phyloP scores from a whole-genome alignment of 2,797 vertebrate genomes.

The Okamejei kenojei region DNA sequence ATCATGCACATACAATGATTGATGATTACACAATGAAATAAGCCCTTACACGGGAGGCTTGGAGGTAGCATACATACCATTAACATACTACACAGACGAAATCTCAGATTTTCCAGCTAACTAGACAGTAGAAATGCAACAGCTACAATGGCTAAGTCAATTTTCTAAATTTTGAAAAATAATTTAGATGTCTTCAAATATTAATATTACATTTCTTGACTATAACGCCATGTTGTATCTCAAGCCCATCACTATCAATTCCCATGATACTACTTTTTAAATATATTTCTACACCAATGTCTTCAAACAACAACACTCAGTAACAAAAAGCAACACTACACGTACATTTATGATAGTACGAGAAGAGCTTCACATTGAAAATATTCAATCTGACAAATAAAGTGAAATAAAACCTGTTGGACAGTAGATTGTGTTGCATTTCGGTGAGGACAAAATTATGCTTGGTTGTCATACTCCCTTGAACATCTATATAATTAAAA shows the following conservation, averaged over 20 bases:
- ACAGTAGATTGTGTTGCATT: neutral
- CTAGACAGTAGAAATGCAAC: slow-evolving; percentile 9
- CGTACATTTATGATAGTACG: neutral
- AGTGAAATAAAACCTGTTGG: neutral
- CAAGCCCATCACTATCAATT: neutral
- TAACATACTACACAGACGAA: slow-evolving; percentile 14
- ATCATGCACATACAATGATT: slow-evolving; percentile 13
- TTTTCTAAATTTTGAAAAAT: neutral
- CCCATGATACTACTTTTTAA: neutral
- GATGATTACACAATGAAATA: slow-evolving; percentile 37
- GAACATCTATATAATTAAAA: neutral
- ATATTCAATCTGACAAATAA: neutral
- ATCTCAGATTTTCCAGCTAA: neutral
- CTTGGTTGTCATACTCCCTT: neutral
- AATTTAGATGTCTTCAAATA: neutral
- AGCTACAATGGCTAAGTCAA: neutral
- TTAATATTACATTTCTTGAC: neutral
- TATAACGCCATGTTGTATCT: neutral
- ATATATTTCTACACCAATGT: neutral
- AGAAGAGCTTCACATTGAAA: neutral
- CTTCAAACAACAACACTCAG: neutral
- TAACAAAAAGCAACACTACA: neutral
- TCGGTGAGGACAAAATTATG: neutral
- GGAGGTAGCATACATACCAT: slow-evolving; percentile 22
- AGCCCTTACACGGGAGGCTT: slow-evolving; percentile 32